Conservation (phyloP, 2,113 vertebrate species). For the Sisor rabdophorus region DNA sequence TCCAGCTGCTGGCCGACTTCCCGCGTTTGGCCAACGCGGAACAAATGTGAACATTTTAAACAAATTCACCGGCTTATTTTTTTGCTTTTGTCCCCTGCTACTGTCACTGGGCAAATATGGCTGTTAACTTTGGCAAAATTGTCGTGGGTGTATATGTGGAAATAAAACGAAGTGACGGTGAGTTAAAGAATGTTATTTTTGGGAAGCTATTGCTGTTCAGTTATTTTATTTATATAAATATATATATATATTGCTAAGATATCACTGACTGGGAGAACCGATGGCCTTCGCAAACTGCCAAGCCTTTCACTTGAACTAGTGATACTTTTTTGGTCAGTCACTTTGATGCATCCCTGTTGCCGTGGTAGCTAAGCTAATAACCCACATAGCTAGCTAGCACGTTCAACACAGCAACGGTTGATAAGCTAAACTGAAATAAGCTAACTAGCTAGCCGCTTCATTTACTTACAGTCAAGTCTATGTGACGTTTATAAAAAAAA, state of each 20-base stretch:
- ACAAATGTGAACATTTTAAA: slow-evolving; percentile 53
- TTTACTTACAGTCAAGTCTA: background rate
- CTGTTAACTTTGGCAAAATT: slow-evolving; percentile 86
- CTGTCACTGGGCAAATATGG: slow-evolving; percentile 80
- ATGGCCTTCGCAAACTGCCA: slow-evolving; percentile 13
- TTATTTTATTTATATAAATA: too few relatives aligned
- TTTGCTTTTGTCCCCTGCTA: slow-evolving; percentile 8
- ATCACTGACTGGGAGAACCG: background rate
- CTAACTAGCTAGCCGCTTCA: background rate
- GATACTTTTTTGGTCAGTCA: background rate
- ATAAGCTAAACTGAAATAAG: slow-evolving; percentile 12
- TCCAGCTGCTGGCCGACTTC: slow-evolving; percentile 47
- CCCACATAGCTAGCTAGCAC: background rate
- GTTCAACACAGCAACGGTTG: slow-evolving; percentile 33
- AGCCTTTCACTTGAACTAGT: background rate
- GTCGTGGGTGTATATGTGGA: slow-evolving; percentile 91
- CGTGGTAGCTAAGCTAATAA: slow-evolving; percentile 10
- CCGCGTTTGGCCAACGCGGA: slow-evolving; percentile 49
- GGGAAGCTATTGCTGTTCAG: slow-evolving; percentile 9
- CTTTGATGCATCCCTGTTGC: slow-evolving; percentile 8
- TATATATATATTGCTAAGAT: background rate
- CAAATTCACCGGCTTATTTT: slow-evolving; percentile 41
- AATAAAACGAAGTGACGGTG: slow-evolving; percentile 94
- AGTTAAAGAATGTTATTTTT: slow-evolving; percentile 58
- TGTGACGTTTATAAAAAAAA: background rate